Evolutionary conservation across 2,888 invertebrate genomes (phyloP), one percentile per base, ranked within the genome.

Genomic region (Glomeris marginata): DNA sequence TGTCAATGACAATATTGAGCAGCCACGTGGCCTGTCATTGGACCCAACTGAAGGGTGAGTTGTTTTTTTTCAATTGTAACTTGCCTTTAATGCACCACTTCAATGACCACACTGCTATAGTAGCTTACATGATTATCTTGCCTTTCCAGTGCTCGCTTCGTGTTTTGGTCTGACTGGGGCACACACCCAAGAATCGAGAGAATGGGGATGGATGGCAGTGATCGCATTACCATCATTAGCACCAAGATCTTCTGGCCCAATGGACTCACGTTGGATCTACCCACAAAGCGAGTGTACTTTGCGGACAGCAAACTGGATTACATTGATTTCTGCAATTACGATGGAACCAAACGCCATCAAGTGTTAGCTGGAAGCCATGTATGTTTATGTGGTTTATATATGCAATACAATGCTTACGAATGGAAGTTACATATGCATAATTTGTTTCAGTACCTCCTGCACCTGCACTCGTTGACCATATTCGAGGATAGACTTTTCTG

Each of bases 131-230:
- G n/a, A n/a, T n/a, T n/a, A 41, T 48, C 51, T 50, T 41, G 34
- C 11, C 50, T 34, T 54, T 57, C 5, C 53, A 72, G 68, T 33
- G 80, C 88, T 0, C 72, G 83, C 2, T 85, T 84, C 77, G 72
- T 98, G 50, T 98, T 98, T 74, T 98, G 97, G 97, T 91, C 92
- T 0, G 97, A 98, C 67, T 97, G 97, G 97, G 95, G 95, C 40
- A 90, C 92, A 66, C 85, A 92, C 69, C 97, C 98, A 1, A 74
- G 94, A 1, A 85, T 98, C 52, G 97, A 98, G 65, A 73, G 94
- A 51, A 83, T 92, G 5, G 92, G 92, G 15, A 86, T 98, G 87
- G 97, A 98, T 64, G 97, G 97, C 0, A 80, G 80, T 0, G 81
- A 81, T 60, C 76, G 94, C 4, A 75, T 75, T 16, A 78, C 80